Evolutionary conservation across 2,113 vertebrate genomes (phyloP).

Genomic region (Peromyscus maniculatus): DNA sequence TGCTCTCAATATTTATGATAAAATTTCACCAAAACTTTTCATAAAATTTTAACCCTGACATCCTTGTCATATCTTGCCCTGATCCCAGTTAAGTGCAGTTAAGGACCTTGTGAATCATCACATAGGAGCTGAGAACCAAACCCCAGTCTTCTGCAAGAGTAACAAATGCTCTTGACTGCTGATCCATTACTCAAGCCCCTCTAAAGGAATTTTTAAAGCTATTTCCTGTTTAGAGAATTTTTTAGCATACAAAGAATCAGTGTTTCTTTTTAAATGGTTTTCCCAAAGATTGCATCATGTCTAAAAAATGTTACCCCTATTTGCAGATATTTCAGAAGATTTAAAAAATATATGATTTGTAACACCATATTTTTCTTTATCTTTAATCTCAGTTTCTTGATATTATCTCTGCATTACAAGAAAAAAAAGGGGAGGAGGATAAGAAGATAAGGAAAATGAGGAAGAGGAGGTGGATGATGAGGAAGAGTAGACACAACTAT

Average conservation of each 20-base stretch:
- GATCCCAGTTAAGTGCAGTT: neutral
- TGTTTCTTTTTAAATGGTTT: constrained; percentile 34
- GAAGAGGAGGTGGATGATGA: too few species aligned
- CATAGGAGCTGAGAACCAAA: neutral
- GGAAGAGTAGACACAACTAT: neutral
- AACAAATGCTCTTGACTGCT: neutral
- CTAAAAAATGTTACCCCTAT: neutral
- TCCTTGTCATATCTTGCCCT: neutral
- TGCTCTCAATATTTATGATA: constrained; percentile 21
- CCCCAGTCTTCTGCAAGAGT: neutral
- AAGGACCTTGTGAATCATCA: neutral
- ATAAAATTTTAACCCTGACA: constrained; percentile 20
- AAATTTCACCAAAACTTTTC: constrained; percentile 45
- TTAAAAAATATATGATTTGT: constrained; percentile 10
- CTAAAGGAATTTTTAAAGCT: constrained; percentile 3
- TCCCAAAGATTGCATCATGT: neutral
- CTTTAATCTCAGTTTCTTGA: neutral
- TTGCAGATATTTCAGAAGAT: constrained; percentile 53
- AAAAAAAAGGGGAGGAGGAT: neutral
- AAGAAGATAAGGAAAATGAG: too few species aligned
- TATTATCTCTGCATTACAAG: neutral
- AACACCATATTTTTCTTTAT: neutral
- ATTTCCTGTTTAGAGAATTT: constrained; percentile 43
- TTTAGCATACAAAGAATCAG: neutral
- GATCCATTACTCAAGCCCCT: neutral